A percentile compares a stretch with the other conserved stretches of the same genome.
Conservation (phyloP, 2,113 vertebrate species). For the Chascanopsetta lugubris region DNA sequence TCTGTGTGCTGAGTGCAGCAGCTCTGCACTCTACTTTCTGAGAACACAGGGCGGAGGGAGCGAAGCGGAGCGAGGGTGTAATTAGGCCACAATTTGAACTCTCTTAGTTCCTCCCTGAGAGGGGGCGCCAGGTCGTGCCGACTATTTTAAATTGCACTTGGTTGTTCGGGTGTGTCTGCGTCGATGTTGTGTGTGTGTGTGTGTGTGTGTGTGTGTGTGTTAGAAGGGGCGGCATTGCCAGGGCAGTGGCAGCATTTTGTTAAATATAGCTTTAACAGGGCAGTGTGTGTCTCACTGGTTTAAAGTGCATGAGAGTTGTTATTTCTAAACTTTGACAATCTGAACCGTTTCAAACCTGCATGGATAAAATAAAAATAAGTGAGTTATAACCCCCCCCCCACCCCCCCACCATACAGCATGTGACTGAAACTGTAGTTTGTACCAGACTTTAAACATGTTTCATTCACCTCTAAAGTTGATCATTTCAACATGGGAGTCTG, state of each 20-base stretch:
- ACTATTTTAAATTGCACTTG: slow-evolving; percentile 77
- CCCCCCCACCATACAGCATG: too few relatives aligned
- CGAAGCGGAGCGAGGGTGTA: slow-evolving; percentile 68
- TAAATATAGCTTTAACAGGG: slow-evolving; percentile 63
- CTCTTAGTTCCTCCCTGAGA: slow-evolving; percentile 76
- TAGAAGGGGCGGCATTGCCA: slow-evolving; percentile 11
- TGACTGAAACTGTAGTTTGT: too few relatives aligned
- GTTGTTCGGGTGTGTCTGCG: slow-evolving; percentile 46
- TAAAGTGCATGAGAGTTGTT: slow-evolving; percentile 33
- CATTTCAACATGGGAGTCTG: too few relatives aligned
- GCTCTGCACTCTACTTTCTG: slow-evolving; percentile 76
- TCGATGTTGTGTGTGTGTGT: slow-evolving; percentile 38
- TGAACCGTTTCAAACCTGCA: slow-evolving; percentile 30
- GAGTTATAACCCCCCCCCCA: too few relatives aligned
- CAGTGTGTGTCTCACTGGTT: slow-evolving; percentile 41
- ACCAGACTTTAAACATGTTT: too few relatives aligned
- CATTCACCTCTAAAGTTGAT: too few relatives aligned
- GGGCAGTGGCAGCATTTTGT: slow-evolving; percentile 47
- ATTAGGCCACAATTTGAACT: slow-evolving; percentile 83
- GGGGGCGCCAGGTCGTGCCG: slow-evolving; percentile 64
- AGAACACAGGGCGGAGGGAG: slow-evolving; percentile 64
- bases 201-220: slow-evolving; percentile 24
- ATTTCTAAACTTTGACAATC: slow-evolving; percentile 14
- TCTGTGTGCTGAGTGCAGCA: slow-evolving; percentile 48
- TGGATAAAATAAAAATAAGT: too few relatives aligned